phyloP scores from a whole-genome alignment of 2,888 invertebrate species.

The Petrophora chlorosata region DNA sequence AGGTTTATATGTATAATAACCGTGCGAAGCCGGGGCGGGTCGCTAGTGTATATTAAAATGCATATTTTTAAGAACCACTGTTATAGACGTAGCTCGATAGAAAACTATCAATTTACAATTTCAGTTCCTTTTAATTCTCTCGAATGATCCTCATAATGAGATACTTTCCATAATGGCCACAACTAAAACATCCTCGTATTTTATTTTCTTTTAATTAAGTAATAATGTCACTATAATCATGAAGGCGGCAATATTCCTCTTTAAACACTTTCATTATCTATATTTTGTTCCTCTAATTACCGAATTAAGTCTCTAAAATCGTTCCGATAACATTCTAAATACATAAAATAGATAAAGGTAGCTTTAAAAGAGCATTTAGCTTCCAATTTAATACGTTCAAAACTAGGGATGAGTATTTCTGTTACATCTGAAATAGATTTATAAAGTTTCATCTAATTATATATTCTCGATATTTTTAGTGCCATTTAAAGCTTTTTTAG shows the following conservation, averaged over 20 bases:
- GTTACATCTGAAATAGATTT: too few species aligned
- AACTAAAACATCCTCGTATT: slow-evolving; percentile 11
- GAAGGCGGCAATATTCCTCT: slow-evolving; percentile 10
- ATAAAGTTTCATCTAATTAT: too few species aligned
- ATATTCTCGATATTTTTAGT: too few species aligned
- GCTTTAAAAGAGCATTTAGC: slow-evolving; percentile 55
- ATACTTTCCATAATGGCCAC: slow-evolving; percentile 6
- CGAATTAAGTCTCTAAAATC: slow-evolving; percentile 44
- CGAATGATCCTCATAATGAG: slow-evolving; percentile 4
- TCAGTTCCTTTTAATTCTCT: background rate
- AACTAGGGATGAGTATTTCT: too few species aligned
- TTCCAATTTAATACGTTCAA: slow-evolving; percentile 50
- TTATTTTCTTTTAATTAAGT: slow-evolving; percentile 20
- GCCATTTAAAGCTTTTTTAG: too few species aligned
- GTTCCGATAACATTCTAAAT: slow-evolving; percentile 51
- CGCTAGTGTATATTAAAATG: too few species aligned
- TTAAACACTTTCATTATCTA: slow-evolving; percentile 24
- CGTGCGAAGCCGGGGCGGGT: too few species aligned
- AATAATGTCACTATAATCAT: slow-evolving; percentile 11
- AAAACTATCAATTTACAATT: too few species aligned
- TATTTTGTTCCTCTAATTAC: slow-evolving; percentile 27
- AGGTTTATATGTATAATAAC: too few species aligned
- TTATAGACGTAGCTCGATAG: too few species aligned
- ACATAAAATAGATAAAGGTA: slow-evolving; percentile 49
- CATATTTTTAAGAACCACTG: too few species aligned